Conservation (phyloP, 2,113 vertebrate genomes). For the Oncorhynchus tshawytscha region DNA sequence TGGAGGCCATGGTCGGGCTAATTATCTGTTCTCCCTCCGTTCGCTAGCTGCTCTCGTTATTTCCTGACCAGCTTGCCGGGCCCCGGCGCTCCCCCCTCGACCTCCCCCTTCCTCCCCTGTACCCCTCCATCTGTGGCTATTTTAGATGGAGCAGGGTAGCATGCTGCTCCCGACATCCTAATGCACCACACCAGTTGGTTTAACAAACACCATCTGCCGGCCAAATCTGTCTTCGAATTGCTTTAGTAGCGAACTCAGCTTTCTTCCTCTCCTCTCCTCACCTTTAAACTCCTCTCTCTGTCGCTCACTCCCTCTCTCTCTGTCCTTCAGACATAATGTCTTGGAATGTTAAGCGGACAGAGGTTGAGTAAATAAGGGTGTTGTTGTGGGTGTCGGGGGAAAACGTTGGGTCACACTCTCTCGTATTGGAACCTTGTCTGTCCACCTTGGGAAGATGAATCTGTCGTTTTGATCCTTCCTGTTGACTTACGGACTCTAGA, state of each 20-base stretch:
- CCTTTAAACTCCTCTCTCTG: too few relatives aligned
- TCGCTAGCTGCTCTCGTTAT: conserved; percentile 72
- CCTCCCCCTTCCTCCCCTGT: background rate
- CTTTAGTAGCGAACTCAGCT: conserved; percentile 60
- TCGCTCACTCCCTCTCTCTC: background rate
- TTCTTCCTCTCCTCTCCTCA: conserved; percentile 5
- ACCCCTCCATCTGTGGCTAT: conserved; percentile 81
- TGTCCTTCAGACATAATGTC: background rate
- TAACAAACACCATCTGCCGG: conserved; percentile 89
- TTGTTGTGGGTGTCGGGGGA: background rate
- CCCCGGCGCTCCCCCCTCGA: conserved; percentile 9
- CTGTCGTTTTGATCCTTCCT: too few relatives aligned
- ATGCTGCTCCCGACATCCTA: conserved; percentile 84
- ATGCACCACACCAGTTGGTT: conserved; percentile 87
- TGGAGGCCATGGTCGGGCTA: conserved; percentile 17
- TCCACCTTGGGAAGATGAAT: background rate
- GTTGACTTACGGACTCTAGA: too few relatives aligned
- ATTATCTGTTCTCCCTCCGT: conserved; percentile 24
- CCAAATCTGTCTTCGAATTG: conserved; percentile 84
- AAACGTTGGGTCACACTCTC: background rate
- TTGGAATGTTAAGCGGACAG: background rate
- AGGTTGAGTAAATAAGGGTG: background rate
- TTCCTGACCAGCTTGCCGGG: conserved; percentile 86
- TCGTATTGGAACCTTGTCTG: background rate
- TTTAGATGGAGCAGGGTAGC: conserved; percentile 82